Percentiles rank a stretch among this genome's conserved stretches.
phyloP scores from a whole-genome alignment of 2,113 vertebrate species.

The Balaeniceps rex region DNA sequence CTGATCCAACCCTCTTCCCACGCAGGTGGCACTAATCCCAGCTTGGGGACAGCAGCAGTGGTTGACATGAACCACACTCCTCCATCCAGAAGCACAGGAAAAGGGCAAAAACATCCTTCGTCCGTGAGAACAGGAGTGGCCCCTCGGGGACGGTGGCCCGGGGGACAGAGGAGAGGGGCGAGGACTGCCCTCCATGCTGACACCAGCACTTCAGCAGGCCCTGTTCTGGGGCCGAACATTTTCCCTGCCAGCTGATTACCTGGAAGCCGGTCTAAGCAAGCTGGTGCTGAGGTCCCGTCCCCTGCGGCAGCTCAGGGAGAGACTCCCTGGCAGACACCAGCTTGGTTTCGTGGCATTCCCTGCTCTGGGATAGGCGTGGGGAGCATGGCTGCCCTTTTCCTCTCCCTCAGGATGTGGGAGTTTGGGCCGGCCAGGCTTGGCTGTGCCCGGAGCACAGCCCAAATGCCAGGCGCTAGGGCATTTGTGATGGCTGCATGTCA shows the following conservation, averaged over 20 bases:
- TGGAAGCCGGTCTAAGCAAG: not conserved
- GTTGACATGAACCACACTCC: accelerated
- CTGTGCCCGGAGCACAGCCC: not conserved
- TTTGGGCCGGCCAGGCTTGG: not conserved
- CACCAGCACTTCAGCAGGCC: accelerated
- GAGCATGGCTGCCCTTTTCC: not conserved
- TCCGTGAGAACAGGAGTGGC: accelerated
- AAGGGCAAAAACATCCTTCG: not conserved
- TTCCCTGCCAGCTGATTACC: not conserved
- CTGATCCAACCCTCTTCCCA: not conserved
- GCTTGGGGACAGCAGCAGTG: not conserved
- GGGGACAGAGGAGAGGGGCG: no score
- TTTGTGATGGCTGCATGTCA: not conserved
- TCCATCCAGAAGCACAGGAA: not conserved
- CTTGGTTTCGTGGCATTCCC: not conserved
- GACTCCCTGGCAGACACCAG: not conserved
- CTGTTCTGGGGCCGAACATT: not conserved
- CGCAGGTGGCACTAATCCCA: accelerated
- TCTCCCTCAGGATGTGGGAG: not conserved
- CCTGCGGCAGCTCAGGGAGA: not conserved
- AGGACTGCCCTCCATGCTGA: not conserved
- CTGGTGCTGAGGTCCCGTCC: not conserved
- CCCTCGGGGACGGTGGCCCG: accelerated
- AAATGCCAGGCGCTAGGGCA: not conserved
- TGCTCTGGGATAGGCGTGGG: not conserved